A percentile compares a stretch with the other conserved stretches of the same genome.
These are phyloP conservation scores for Cercopithecus mona DNA, from an alignment of 2,113 vertebrate species.

Conservation along the genomic window DNA sequence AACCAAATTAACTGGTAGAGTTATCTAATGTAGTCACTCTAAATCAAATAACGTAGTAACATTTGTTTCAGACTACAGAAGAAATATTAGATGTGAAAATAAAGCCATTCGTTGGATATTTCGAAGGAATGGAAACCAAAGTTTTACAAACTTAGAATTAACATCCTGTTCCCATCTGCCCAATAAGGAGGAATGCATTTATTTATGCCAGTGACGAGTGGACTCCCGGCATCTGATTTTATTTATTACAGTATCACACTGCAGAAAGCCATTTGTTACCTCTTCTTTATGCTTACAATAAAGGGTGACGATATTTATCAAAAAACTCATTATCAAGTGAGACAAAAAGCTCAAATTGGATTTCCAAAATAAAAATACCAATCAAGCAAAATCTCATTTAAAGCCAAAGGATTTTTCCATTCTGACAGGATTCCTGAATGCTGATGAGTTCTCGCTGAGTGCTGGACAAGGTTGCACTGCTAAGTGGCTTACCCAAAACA, in stretches of 20 bases:
- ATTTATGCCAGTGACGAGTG: neutral
- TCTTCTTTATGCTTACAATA: conserved; percentile 64
- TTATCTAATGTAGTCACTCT: conserved; percentile 72
- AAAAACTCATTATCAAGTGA: conserved; percentile 79
- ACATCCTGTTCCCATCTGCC: neutral
- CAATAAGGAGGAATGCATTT: neutral
- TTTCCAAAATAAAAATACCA: conserved; percentile 79
- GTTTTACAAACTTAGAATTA: neutral
- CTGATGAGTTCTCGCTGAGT: conserved; percentile 60
- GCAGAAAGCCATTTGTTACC: conserved; percentile 38
- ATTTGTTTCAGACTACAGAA: conserved; percentile 63
- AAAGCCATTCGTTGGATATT: conserved; percentile 10
- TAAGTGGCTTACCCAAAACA: conserved; percentile 61
- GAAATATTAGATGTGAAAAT: conserved; percentile 14
- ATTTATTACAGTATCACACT: conserved; percentile 63
- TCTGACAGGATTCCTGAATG: conserved; percentile 19
- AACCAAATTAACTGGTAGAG: conserved; percentile 76
- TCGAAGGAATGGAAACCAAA: neutral
- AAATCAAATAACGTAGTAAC: conserved; percentile 68
- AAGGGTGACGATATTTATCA: conserved; percentile 76
- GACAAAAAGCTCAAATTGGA: conserved; percentile 80
- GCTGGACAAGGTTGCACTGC: conserved; percentile 43
- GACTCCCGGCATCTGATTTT: conserved; percentile 49
- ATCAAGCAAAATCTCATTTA: conserved; percentile 77
- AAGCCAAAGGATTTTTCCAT: conserved; percentile 67